phyloP scores from a whole-genome alignment of 37 sponge, comb jelly and placozoan species.

The Chondrilla cf. caribensis region DNA sequence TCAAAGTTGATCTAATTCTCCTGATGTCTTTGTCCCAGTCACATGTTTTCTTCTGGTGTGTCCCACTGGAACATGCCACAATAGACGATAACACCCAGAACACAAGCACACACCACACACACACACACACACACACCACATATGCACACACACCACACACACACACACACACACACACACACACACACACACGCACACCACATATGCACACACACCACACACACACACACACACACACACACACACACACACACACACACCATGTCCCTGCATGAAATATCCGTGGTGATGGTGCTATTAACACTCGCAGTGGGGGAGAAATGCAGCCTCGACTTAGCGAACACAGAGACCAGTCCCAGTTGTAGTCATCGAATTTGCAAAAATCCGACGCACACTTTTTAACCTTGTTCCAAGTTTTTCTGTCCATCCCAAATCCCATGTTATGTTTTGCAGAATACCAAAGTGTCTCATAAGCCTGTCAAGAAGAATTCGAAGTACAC shows the following conservation, averaged over 20 bases:
- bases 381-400: constrained; percentile 60
- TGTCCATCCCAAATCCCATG: constrained; percentile 87
- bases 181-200: not conserved
- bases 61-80: constrained; percentile 62
- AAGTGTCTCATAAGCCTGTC: not conserved
- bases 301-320: constrained; percentile 30
- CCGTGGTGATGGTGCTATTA: constrained; percentile 55
- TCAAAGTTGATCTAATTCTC: not conserved
- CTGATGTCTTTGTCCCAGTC: constrained; percentile 19
- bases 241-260: constrained; percentile 29
- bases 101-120: no score
- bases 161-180: not conserved
- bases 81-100: no score
- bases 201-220: not conserved
- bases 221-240: not conserved
- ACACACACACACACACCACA: not conserved
- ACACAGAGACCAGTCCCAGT: constrained; percentile 89
- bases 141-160: not conserved
- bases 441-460: constrained; percentile 86
- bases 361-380: constrained; percentile 89
- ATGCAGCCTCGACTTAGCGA: constrained; percentile 55
- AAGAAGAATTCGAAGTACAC: no score
- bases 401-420: constrained; percentile 61
- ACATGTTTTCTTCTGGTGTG: constrained; percentile 45
- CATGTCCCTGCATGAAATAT: constrained; percentile 81